phyloP scores from a whole-genome alignment of 2,797 vertebrate species.

The Alosa sapidissima region DNA sequence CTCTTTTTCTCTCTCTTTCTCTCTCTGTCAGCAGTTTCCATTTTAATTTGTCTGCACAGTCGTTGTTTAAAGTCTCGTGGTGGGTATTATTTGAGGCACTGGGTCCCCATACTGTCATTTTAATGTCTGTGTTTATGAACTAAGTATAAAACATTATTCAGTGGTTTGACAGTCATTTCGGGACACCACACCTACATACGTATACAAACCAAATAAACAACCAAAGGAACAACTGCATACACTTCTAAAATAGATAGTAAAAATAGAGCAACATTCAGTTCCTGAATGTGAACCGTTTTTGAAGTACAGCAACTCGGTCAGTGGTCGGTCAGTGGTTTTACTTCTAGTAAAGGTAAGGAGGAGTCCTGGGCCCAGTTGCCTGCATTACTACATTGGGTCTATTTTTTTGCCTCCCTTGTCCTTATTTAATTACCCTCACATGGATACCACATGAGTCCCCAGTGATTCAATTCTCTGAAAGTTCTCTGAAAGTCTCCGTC shows the following conservation, averaged over 20 bases:
- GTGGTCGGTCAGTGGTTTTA: neutral
- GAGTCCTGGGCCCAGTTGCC: neutral
- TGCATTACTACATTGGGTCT: neutral
- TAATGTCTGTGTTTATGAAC: slow-evolving; percentile 21
- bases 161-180: neutral
- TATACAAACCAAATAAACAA: neutral
- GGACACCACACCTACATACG: neutral
- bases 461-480: neutral
- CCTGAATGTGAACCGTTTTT: neutral
- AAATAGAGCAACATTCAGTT: neutral
- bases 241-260: neutral
- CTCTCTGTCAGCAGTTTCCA: slow-evolving; percentile 1
- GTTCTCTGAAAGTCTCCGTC: neutral
- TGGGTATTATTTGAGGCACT: slow-evolving; percentile 19
- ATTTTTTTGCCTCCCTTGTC: neutral
- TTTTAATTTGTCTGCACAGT: slow-evolving; percentile 18
- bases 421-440: slow-evolving; percentile 8
- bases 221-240: neutral
- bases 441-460: slow-evolving; percentile 6
- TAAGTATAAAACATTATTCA: slow-evolving; percentile 16
- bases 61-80: slow-evolving; percentile 4
- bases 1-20: neutral
- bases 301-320: neutral
- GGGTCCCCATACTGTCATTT: neutral
- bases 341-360: neutral